Evolutionary conservation across 1,140 invertebrate genomes (phyloP), one percentile per base, ranked within the genome.

Genomic region (Zaprionus ornatus): DNA sequence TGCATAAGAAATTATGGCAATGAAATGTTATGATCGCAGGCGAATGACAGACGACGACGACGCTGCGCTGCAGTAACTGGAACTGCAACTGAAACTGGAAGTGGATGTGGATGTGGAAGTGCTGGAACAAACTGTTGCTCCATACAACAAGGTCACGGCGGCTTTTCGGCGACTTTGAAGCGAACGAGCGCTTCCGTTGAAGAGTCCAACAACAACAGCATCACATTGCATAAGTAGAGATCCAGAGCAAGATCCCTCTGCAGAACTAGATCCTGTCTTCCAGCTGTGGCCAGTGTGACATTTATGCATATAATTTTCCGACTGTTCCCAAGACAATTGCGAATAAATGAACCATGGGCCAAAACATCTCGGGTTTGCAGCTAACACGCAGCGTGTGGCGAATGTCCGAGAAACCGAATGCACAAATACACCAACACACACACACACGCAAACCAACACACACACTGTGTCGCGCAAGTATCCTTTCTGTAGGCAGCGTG

Each of bases 1-100:
- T 91, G 90, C 90, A 91, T 91, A 91, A 91, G 86, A 90, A 83
- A 88, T 88, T 83, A 91, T 82, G 86, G 85, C 90, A 91, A 90
- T 85, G 78, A 90, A 85, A 91, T 90, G 86, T 91, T 91, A 88
- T 90, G 90, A 91, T 74, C 66, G 52, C 79, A 68, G 60, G 52
- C 72, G 66, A 61, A 63, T 88, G 84, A 88, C 84, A 79, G 85
- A 42, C 15, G 37, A 40, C 37, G 37, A 40, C 37, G 5, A 40
- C 37, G 37, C 2, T 17, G 25, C 5, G 62, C 60, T 21, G 32
- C 29, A 29, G 40, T 15, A 37, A 57, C 21, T 32, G 52, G 5
- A 48, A 25, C 50, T 25, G 54, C 29, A 59, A 48, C 55, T 48
- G 37, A 6, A 61, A 54, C 13, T 29, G 62, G 12, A 48, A 72